phyloP scores from a whole-genome alignment of 2,797 vertebrate genomes.

The Hipposideros larvatus region DNA sequence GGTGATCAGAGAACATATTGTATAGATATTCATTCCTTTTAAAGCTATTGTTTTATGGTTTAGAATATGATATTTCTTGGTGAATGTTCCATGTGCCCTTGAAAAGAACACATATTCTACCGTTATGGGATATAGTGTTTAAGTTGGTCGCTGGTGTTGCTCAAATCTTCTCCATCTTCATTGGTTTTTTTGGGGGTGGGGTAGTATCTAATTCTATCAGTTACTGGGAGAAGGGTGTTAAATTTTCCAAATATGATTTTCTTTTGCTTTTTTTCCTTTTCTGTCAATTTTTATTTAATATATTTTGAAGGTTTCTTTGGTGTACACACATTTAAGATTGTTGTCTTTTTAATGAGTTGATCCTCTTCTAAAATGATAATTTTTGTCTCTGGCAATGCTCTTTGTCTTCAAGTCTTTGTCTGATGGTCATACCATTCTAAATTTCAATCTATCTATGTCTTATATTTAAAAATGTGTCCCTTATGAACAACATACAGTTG shows the following conservation, averaged over 20 bases:
- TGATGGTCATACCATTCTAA: neutral
- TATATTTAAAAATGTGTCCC: neutral
- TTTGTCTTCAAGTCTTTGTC: neutral
- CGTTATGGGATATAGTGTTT: neutral
- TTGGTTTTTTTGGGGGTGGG: neutral
- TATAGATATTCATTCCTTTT: neutral
- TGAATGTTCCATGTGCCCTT: neutral
- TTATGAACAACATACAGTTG: neutral
- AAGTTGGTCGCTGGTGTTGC: neutral
- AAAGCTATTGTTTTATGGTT: neutral
- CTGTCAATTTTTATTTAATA: constrained; percentile 9
- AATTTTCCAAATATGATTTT: neutral
- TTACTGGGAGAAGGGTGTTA: neutral
- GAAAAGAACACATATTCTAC: neutral
- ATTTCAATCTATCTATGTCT: neutral
- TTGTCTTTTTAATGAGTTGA: neutral
- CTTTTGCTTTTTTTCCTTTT: neutral
- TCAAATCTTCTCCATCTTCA: neutral
- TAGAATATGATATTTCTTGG: neutral
- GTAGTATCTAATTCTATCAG: neutral
- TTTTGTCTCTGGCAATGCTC: neutral
- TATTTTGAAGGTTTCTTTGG: constrained; percentile 11
- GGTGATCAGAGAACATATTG: neutral
- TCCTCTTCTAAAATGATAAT: neutral
- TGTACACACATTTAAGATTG: neutral